Base-by-base conservation (phyloP, 2,888 invertebrate species). In the Ernsta delagoae region DNA sequence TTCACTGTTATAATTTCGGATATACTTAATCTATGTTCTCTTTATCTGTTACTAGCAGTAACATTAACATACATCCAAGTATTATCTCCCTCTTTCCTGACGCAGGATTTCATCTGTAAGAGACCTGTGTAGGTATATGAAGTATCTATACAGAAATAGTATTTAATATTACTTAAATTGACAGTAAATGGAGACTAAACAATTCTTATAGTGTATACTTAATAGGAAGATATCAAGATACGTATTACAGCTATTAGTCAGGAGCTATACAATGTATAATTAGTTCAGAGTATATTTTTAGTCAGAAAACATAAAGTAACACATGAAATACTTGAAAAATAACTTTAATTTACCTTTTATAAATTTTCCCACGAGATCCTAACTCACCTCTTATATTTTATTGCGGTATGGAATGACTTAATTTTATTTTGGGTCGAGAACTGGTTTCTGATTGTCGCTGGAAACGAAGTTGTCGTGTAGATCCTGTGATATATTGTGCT, bases 341-440 rank as follows among this genome's bases (percentile, higher is more conserved):
- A 12, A 50, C 31, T 9, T 6, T 9, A 4, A 50, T 12, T 3
- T 16, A 8, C 53, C 24, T 54, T 50, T 50, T 50, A 1, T 8
- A 54, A 34, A 6, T 0, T 16, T 5, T 48, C 50, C 50, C 7
- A 34, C 4, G 39, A 48, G 36, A 4, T 61, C 12, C 31, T 31
- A 31, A 45, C 61, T 48, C 48, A 24, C 45, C 45, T 56, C 56
- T 61, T 31, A 31, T 31, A 31, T 36, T 62, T 62, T 50, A 62
- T 53, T 61, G 12, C 61, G 39, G 50, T 53, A 50, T 39, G 16
- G 62, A 62, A 62, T 62, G 50, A 50, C 62, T 62, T 62, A 62
- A 62, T 62, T 62, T 62, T 62, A 62, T 62, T 62, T 62, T 1
- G 53, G 50, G 39, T 36, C 50, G 61, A 45, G 4, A 31, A 50